Evolutionary conservation across 2,888 invertebrate genomes (phyloP).

Genomic region (Diachrysia chrysitis): DNA sequence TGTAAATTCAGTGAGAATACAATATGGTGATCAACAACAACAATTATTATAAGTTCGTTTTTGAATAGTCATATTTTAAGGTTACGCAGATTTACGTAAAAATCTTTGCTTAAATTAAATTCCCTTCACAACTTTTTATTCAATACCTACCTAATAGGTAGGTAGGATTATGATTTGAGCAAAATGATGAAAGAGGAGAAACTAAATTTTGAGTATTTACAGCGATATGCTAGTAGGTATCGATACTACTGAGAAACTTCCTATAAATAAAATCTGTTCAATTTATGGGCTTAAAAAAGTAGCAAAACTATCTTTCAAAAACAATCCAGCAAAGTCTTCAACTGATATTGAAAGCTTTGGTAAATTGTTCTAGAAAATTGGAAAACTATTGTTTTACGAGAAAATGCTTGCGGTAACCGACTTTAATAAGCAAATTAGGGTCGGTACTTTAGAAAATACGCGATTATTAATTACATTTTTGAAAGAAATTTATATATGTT

Average conservation of each 20-base stretch:
- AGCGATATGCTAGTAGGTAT: too few species aligned
- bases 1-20: too few species aligned
- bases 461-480: background rate
- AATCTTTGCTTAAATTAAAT: too few species aligned
- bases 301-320: slow-evolving; percentile 36
- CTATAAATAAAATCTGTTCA: background rate
- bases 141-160: too few species aligned
- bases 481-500: background rate
- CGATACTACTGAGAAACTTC: background rate
- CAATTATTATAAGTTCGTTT: too few species aligned
- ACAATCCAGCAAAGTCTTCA: slow-evolving; percentile 47
- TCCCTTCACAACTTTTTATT: too few species aligned
- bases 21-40: too few species aligned
- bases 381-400: slow-evolving; percentile 36
- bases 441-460: background rate
- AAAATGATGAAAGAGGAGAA: background rate
- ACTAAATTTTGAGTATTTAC: background rate
- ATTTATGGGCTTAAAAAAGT: slow-evolving; percentile 33
- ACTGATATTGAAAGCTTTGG: slow-evolving; percentile 45
- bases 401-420: slow-evolving; percentile 29
- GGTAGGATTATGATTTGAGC: too few species aligned
- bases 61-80: too few species aligned
- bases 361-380: slow-evolving; percentile 40
- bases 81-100: too few species aligned
- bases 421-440: slow-evolving; percentile 8